Conservation (phyloP, 2,113 vertebrate species). For the Tachysurus vachellii region DNA sequence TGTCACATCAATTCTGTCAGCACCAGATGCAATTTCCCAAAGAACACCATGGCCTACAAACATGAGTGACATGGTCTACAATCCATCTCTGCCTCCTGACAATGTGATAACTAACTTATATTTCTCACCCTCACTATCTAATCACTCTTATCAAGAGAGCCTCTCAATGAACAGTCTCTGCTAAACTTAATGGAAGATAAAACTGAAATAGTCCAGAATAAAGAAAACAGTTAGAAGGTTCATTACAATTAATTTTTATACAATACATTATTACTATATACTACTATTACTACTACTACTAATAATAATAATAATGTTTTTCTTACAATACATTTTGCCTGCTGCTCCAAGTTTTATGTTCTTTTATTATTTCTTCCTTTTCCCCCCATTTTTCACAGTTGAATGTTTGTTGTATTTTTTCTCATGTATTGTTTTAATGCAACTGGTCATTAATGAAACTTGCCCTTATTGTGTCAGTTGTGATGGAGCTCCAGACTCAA, state of each 20-base stretch:
- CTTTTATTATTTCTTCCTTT: not conserved
- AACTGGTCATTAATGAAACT: not conserved
- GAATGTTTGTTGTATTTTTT: not conserved
- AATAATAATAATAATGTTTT: too few species aligned
- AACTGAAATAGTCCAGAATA: not conserved
- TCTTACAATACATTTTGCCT: not conserved
- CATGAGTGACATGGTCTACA: not conserved
- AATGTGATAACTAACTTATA: too few species aligned
- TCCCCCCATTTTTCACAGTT: not conserved
- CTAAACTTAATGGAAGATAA: not conserved
- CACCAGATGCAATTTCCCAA: not conserved
- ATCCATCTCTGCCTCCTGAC: not conserved
- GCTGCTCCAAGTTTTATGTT: not conserved
- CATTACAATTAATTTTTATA: not conserved
- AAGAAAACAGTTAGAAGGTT: not conserved
- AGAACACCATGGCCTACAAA: not conserved
- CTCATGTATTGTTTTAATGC: not conserved
- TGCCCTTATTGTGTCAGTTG: not conserved
- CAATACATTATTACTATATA: too few species aligned
- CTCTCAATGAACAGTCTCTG: not conserved
- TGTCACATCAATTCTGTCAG: not conserved
- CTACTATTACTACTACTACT: too few species aligned
- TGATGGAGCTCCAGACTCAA: not conserved
- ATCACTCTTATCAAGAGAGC: too few species aligned
- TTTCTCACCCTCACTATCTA: too few species aligned